These are phyloP conservation scores for Drosophila nigrodunni DNA, from an alignment of 1,140 invertebrate genomes.

Conservation along the genomic window DNA sequence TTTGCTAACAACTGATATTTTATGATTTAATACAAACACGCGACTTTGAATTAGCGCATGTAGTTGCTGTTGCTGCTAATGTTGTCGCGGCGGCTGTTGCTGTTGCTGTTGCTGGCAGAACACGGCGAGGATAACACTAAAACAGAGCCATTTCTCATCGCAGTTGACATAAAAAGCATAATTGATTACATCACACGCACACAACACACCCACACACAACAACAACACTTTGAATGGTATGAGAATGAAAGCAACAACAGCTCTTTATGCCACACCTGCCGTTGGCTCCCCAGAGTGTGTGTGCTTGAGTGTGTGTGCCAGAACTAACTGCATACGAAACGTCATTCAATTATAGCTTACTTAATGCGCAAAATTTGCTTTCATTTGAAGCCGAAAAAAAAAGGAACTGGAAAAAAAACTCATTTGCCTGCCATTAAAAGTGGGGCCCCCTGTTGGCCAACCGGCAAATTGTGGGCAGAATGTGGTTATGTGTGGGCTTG, in stretches of 20 bases:
- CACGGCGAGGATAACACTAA: constrained; percentile 17
- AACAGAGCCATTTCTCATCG: constrained; percentile 38
- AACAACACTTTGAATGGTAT: not conserved
- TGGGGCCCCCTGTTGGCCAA: constrained; percentile 26
- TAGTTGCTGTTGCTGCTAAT: constrained; percentile 1
- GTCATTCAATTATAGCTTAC: constrained; percentile 75
- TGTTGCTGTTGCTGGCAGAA: constrained; percentile 17
- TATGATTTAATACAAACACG: constrained; percentile 22
- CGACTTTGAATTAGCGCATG: not conserved
- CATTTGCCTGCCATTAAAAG: constrained; percentile 67
- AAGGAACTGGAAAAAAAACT: constrained; percentile 42
- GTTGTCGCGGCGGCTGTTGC: not conserved
- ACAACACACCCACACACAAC: constrained; percentile 19
- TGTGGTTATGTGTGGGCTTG: not conserved
- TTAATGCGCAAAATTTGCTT: constrained; percentile 73
- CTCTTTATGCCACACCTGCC: constrained; percentile 2
- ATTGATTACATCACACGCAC: constrained; percentile 61
- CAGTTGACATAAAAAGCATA: constrained; percentile 75
- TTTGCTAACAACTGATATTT: constrained; percentile 3
- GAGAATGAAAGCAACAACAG: not conserved
- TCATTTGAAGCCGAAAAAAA: constrained; percentile 39
- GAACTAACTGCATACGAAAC: constrained; percentile 45
- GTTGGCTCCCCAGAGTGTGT: constrained; percentile 4
- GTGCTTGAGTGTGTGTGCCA: constrained; percentile 16
- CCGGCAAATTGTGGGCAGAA: constrained; percentile 2